These are phyloP conservation scores for Styela plicata DNA, from an alignment of 23 tunicate species.

Conservation along the genomic window DNA sequence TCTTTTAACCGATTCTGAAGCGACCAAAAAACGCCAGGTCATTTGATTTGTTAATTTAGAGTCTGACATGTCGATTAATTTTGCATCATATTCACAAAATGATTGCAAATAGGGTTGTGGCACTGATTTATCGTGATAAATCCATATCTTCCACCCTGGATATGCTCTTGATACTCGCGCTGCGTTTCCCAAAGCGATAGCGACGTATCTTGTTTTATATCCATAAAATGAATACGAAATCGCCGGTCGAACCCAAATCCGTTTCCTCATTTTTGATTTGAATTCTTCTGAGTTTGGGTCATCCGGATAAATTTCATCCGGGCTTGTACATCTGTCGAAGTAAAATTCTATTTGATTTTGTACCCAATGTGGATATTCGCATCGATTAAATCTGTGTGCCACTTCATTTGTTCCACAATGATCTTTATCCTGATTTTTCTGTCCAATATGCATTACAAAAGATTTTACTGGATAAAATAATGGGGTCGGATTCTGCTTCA, in stretches of 20 bases:
- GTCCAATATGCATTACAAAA: not conserved
- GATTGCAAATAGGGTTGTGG: not conserved
- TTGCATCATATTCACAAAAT: not conserved
- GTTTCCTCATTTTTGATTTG: not conserved
- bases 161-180: not conserved
- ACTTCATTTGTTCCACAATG: constrained; percentile 4
- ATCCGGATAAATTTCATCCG: not conserved
- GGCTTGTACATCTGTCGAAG: not conserved
- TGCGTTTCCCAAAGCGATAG: constrained; percentile 2
- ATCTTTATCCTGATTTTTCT: not conserved
- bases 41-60: not conserved
- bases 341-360: not conserved
- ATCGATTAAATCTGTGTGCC: not conserved
- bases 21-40: constrained; percentile 4
- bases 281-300: not conserved
- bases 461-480: not conserved
- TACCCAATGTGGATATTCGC: constrained; percentile 6
- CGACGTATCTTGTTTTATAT: constrained; percentile 11
- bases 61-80: not conserved
- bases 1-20: constrained; percentile 5
- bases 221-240: constrained; percentile 5
- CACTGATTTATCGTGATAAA: constrained; percentile 16
- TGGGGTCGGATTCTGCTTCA: not conserved
- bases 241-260: constrained; percentile 24
- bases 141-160: constrained; percentile 25